phyloP scores from a whole-genome alignment of 2,797 vertebrate genomes.

The Pachyuromys duprasi region DNA sequence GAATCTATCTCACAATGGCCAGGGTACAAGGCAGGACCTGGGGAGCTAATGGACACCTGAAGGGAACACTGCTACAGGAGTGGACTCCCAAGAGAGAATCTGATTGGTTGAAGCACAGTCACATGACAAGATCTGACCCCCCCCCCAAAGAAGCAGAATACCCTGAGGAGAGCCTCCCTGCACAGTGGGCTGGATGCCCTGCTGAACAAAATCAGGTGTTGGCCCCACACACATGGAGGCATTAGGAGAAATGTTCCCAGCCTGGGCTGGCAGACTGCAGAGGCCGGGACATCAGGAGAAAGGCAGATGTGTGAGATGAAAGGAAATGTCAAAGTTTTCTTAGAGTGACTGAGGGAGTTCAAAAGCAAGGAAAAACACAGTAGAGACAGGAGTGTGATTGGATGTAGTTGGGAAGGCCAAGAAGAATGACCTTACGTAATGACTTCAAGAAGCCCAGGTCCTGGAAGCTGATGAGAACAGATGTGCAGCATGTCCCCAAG shows the following conservation, averaged over 20 bases:
- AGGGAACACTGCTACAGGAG: background rate
- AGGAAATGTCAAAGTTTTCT: conserved; percentile 50
- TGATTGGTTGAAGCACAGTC: background rate
- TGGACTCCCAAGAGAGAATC: background rate
- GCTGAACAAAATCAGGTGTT: background rate
- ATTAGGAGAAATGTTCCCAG: background rate
- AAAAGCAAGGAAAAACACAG: conserved; percentile 58
- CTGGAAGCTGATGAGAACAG: background rate
- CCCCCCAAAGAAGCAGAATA: background rate
- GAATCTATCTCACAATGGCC: background rate
- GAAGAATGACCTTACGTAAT: conserved; percentile 62
- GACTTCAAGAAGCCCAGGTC: conserved; percentile 69
- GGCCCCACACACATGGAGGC: background rate
- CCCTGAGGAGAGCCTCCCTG: background rate
- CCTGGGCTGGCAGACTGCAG: background rate
- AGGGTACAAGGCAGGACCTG: background rate
- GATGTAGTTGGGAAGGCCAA: conserved; percentile 34
- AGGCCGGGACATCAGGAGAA: background rate
- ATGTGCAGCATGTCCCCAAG: background rate
- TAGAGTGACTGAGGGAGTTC: conserved; percentile 42
- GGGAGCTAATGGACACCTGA: background rate
- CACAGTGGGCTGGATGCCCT: background rate
- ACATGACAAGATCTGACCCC: background rate
- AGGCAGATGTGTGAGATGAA: conserved; percentile 67
- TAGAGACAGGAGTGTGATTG: conserved; percentile 4